Conservation (phyloP, 2,888 invertebrate genomes). For the Stenurella melanura region DNA sequence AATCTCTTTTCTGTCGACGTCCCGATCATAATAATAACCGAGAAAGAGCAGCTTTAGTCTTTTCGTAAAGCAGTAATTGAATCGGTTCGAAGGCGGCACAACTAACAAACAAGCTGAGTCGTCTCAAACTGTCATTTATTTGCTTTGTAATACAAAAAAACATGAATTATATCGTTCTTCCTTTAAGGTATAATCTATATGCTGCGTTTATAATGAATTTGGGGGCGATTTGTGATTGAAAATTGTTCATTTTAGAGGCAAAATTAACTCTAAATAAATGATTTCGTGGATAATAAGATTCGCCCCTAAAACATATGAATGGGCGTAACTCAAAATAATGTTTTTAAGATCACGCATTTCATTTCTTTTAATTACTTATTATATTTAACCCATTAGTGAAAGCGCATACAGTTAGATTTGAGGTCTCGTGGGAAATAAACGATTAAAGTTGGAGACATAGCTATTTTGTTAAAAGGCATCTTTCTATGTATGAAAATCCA, state of each 20-base stretch:
- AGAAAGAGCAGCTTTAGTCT: slow-evolving; percentile 56
- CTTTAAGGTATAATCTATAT: not conserved
- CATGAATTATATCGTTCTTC: slow-evolving; percentile 8
- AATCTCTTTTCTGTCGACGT: slow-evolving; percentile 56
- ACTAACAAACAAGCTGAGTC: slow-evolving; percentile 47
- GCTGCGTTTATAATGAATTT: not conserved
- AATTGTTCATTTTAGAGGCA: not conserved
- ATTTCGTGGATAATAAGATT: too few relatives aligned
- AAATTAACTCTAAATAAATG: too few relatives aligned
- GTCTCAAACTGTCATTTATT: slow-evolving; percentile 22
- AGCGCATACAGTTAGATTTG: too few relatives aligned
- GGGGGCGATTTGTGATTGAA: not conserved
- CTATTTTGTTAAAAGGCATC: too few relatives aligned
- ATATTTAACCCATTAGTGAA: too few relatives aligned
- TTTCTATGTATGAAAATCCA: too few relatives aligned
- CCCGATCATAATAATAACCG: slow-evolving; percentile 60
- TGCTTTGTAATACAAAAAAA: slow-evolving; percentile 17
- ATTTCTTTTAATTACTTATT: too few relatives aligned
- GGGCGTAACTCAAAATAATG: too few relatives aligned
- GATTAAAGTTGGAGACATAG: too few relatives aligned
- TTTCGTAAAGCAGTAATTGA: slow-evolving; percentile 53
- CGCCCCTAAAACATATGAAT: too few relatives aligned
- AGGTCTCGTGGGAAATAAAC: too few relatives aligned
- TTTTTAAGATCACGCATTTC: too few relatives aligned
- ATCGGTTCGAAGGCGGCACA: slow-evolving; percentile 49